These are phyloP conservation scores for Stegostoma tigrinum DNA, from an alignment of 2,113 vertebrate species.

Conservation along the genomic window DNA sequence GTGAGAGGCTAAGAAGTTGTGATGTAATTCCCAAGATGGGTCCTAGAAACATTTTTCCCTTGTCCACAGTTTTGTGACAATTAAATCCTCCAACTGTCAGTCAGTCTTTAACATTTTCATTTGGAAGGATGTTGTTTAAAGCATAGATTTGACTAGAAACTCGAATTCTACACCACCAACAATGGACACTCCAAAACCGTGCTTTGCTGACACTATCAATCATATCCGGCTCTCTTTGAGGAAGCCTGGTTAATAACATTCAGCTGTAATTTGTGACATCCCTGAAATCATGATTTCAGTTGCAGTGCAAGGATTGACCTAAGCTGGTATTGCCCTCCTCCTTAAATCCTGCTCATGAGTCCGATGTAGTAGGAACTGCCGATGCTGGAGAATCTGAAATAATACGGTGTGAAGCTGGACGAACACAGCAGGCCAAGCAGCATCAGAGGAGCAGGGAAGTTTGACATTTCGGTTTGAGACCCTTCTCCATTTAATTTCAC, in stretches of 20 bases:
- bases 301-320: not conserved
- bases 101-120: not conserved
- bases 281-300: not conserved
- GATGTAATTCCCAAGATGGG: not conserved
- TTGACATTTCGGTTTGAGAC: too few relatives aligned
- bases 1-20: not conserved
- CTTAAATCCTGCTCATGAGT: not conserved
- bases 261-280: not conserved
- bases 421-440: too few relatives aligned
- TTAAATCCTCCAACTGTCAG: not conserved
- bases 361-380: too few relatives aligned
- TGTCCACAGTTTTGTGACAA: not conserved
- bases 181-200: not conserved
- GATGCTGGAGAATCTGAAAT: too few relatives aligned
- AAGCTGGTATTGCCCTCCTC: not conserved
- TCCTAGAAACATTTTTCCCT: too few relatives aligned
- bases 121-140: not conserved
- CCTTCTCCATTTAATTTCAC: too few relatives aligned
- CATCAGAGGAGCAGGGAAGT: too few relatives aligned
- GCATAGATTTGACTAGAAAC: too few relatives aligned
- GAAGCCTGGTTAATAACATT: not conserved
- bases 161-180: not conserved
- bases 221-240: not conserved
- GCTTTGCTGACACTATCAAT: not conserved
- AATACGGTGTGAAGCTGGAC: too few relatives aligned